These are phyloP conservation scores for Brachyptera risi DNA, from an alignment of 2,888 invertebrate genomes.

Conservation along the genomic window DNA sequence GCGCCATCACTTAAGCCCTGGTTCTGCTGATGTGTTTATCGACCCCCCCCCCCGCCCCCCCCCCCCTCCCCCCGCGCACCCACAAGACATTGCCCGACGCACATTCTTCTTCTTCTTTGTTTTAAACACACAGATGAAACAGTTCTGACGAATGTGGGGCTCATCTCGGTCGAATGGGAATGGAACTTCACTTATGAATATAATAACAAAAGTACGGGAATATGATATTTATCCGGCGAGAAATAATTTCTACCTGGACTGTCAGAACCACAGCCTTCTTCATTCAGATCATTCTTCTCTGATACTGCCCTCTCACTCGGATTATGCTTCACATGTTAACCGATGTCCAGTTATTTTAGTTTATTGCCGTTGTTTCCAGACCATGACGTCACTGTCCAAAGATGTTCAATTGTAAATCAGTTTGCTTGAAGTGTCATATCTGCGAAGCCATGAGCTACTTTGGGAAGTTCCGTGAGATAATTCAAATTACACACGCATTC, in stretches of 20 bases:
- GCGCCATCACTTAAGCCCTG: conserved; percentile 19
- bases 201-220: conserved; percentile 1
- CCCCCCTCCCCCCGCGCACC: not conserved
- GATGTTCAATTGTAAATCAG: too few relatives aligned
- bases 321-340: too few relatives aligned
- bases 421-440: too few relatives aligned
- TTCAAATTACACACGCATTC: too few relatives aligned
- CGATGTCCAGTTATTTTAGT: too few relatives aligned
- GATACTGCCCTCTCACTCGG: too few relatives aligned
- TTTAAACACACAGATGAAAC: conserved; percentile 11
- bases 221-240: not conserved
- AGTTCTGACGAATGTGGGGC: not conserved
- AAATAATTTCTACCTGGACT: not conserved
- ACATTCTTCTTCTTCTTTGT: conserved; percentile 14
- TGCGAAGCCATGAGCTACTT: too few relatives aligned
- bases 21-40: conserved; percentile 21
- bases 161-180: conserved; percentile 5
- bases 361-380: too few relatives aligned
- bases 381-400: too few relatives aligned
- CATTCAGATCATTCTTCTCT: too few relatives aligned
- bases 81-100: conserved; percentile 3
- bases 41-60: not conserved
- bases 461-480: too few relatives aligned
- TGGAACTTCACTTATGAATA: conserved; percentile 14
- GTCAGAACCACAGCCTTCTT: too few relatives aligned